Percentiles rank a stretch among this genome's conserved stretches.
These are phyloP conservation scores for Eretmocerus hayati DNA, from an alignment of 2,888 invertebrate species.

Conservation along the genomic window DNA sequence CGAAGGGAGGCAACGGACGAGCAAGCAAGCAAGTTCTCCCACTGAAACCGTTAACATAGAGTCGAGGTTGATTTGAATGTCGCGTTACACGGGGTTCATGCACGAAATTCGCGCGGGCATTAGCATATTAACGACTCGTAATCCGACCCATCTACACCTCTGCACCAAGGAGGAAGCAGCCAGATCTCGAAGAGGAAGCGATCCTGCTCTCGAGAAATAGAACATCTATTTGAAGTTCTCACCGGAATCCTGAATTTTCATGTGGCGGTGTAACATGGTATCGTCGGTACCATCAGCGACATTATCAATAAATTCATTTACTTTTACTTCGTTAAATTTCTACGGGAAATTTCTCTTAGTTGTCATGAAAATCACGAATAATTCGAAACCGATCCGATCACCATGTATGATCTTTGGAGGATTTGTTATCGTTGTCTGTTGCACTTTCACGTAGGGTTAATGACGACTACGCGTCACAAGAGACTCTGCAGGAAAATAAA, in stretches of 20 bases:
- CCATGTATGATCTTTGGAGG: not conserved
- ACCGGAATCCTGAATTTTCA: too few relatives aligned
- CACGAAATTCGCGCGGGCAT: constrained; percentile 15
- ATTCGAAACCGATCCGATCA: too few relatives aligned
- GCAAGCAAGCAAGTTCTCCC: too few relatives aligned
- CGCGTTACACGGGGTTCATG: constrained; percentile 1
- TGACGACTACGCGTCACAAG: too few relatives aligned
- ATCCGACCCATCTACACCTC: constrained; percentile 4
- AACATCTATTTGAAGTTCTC: constrained; percentile 5
- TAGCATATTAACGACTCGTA: constrained; percentile 16
- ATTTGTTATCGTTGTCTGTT: not conserved
- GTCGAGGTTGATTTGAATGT: constrained; percentile 14
- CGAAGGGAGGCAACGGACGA: too few relatives aligned
- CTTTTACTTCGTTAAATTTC: constrained; percentile 10
- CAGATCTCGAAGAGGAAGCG: not conserved
- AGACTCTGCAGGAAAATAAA: not conserved
- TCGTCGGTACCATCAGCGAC: not conserved
- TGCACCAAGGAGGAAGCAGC: not conserved
- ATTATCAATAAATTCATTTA: constrained; percentile 7
- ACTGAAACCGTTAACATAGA: constrained; percentile 13
- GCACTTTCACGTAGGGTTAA: not conserved
- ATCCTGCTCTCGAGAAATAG: not conserved
- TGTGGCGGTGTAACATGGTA: too few relatives aligned
- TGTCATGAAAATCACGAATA: too few relatives aligned
- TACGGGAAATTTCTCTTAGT: not conserved